Conservation (phyloP, 1,140 invertebrate species). For the Lordiphosa clarofinis region DNA sequence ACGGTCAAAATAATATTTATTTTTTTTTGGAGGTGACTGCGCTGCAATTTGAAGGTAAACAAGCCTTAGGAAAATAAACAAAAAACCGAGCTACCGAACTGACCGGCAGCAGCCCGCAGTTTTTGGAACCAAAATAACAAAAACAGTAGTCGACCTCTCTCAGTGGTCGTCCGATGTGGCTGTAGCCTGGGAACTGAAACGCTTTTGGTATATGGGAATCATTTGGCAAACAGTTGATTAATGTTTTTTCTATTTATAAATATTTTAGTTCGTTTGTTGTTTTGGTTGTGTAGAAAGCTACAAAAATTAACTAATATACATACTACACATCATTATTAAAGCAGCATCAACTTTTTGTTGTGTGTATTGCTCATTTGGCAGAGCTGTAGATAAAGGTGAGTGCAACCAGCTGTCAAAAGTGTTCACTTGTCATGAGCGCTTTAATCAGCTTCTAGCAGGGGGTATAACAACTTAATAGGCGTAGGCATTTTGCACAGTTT, state of each 20-base stretch:
- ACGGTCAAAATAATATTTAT: constrained; percentile 79
- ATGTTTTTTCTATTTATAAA: no score
- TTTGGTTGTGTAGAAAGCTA: no score
- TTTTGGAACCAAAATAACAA: background rate
- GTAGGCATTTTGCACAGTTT: constrained; percentile 39
- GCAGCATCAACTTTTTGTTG: constrained; percentile 4
- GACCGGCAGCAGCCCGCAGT: constrained; percentile 8
- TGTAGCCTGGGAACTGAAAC: background rate
- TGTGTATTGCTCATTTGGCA: constrained; percentile 28
- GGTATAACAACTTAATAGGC: constrained; percentile 53
- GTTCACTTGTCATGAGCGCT: constrained; percentile 60
- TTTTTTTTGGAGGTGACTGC: constrained; percentile 22
- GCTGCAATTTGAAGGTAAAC: constrained; percentile 52
- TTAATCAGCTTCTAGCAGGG: constrained; percentile 17
- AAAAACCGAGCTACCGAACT: constrained; percentile 20
- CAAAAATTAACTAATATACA: no score
- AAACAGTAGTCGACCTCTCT: constrained; percentile 7
- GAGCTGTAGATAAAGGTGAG: constrained; percentile 22
- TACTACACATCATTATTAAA: constrained; percentile 4
- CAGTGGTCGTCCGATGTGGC: no score
- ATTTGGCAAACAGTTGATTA: background rate
- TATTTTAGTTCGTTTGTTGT: no score
- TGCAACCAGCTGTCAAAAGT: constrained; percentile 70
- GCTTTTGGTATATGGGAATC: background rate
- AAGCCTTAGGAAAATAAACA: constrained; percentile 74